A percentile compares a stretch with the other conserved stretches of the same genome.
These are phyloP conservation scores for Diacarnus erythraeanus DNA, from an alignment of 37 sponge, comb jelly and placozoan genomes.

Conservation along the genomic window DNA sequence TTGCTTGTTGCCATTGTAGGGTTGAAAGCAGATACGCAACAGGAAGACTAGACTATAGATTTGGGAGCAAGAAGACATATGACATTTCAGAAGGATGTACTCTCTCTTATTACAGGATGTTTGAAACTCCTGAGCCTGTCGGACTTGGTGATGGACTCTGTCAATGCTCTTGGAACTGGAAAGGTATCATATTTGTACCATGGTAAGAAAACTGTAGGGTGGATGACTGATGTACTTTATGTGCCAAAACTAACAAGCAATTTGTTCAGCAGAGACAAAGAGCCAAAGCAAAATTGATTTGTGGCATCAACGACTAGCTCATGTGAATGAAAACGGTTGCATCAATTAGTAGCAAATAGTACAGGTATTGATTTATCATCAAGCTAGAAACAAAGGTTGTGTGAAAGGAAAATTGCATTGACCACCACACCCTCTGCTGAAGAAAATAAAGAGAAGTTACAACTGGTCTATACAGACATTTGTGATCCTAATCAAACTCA, in stretches of 20 bases:
- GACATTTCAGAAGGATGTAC: slow-evolving; percentile 31
- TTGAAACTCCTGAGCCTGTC: slow-evolving; percentile 34
- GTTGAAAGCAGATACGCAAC: not conserved
- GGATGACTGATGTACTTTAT: slow-evolving; percentile 29
- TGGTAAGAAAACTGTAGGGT: slow-evolving; percentile 6
- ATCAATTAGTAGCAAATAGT: slow-evolving; percentile 6
- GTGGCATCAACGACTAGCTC: slow-evolving; percentile 67
- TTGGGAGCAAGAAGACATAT: slow-evolving; percentile 52
- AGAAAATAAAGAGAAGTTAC: slow-evolving; percentile 29
- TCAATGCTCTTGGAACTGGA: slow-evolving; percentile 42
- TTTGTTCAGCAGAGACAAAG: slow-evolving; percentile 18
- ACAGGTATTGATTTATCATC: slow-evolving; percentile 23
- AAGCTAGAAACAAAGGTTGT: slow-evolving; percentile 18
- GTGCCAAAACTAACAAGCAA: slow-evolving; percentile 55
- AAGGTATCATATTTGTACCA: slow-evolving; percentile 2
- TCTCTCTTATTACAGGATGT: slow-evolving; percentile 28
- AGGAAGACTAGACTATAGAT: slow-evolving; percentile 39
- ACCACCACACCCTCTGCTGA: slow-evolving; percentile 20
- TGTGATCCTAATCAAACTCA: slow-evolving; percentile 62
- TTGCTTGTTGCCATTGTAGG: not conserved
- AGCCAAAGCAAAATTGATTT: slow-evolving; percentile 19
- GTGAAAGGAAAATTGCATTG: slow-evolving; percentile 44
- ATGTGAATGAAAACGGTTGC: slow-evolving; percentile 13
- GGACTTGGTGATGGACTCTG: slow-evolving; percentile 54
- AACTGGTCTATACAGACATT: slow-evolving; percentile 46